A percentile compares a stretch with the other conserved stretches of the same genome.
These are phyloP conservation scores for Ptychochromis oligacanthus DNA, from an alignment of 2,113 vertebrate genomes.

Conservation along the genomic window DNA sequence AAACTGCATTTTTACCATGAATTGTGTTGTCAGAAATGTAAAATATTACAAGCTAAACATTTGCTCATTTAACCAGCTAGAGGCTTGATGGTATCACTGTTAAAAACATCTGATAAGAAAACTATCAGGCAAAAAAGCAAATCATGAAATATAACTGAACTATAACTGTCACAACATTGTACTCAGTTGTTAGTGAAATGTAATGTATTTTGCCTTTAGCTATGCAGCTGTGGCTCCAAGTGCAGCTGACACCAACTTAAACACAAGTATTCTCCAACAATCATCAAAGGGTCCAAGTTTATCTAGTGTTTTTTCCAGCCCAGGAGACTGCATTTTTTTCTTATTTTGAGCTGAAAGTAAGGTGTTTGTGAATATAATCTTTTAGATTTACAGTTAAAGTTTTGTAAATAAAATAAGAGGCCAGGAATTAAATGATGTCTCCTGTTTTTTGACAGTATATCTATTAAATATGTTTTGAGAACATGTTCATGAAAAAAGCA, in stretches of 20 bases:
- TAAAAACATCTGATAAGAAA: not conserved
- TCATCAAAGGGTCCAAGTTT: not conserved
- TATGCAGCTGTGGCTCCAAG: not conserved
- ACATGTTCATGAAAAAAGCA: constrained; percentile 14
- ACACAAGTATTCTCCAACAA: not conserved
- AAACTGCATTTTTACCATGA: not conserved
- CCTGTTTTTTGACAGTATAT: not conserved
- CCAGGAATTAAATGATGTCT: not conserved
- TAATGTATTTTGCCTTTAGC: not conserved
- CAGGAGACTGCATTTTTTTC: not conserved
- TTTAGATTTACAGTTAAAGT: not conserved
- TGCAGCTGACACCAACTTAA: not conserved
- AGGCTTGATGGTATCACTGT: not conserved
- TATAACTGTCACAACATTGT: too few species aligned
- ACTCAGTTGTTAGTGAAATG: not conserved
- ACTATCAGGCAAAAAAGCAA: not conserved
- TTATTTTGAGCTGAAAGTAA: not conserved
- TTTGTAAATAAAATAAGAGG: constrained; percentile 28
- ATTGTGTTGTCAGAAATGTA: not conserved
- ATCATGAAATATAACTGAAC: not conserved
- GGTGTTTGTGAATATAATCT: not conserved
- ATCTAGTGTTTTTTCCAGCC: not conserved
- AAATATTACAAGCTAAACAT: not conserved
- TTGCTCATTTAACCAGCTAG: not conserved
- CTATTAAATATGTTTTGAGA: not conserved